Base-by-base conservation (phyloP, 2,113 vertebrate species). In the Aphyosemion australe region DNA sequence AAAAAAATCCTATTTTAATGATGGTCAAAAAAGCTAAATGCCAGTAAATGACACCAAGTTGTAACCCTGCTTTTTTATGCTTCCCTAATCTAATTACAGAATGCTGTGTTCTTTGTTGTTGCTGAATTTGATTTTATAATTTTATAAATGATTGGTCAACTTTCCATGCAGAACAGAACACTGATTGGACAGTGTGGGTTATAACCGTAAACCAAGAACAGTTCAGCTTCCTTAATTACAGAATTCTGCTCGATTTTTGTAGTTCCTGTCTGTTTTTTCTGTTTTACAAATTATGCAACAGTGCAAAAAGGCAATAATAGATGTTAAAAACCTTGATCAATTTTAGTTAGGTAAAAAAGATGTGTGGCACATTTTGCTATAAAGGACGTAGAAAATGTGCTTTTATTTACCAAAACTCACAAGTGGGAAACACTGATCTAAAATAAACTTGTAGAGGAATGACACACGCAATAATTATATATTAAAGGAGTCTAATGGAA, bases 111-210 rank as follows among this genome's bases (percentile, higher is more conserved):
- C 78, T 88, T 84, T 86, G 79, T 86, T 82, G 82, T 78, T 85
- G 61, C 84, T 91, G 69, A 79, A 86, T 87, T 87, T 62, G 70
- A 84, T 92, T 93, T 94, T 87, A 90, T 86, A 71, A 75, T 91
- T 93, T 94, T 87, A 90, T 86, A 71, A 75, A 91, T 91, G 86
- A 90, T 84, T 78, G 82, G 79, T 79, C 83, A 78, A 85, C 86
- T 83, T 64, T 88, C 93, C 88, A 89, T 88, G 86, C 4, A 21
- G 12, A 86, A 92, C 90, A 89, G 86, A 91, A 83, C 93, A 90
- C 93, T 94, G 92, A 95, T 90, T 90, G 78, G 66, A 87, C 91
- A 93, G 79, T 85, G 86, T 76, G 84, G 81, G 77, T 80, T 26
- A 26, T 26, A 26, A 26, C 74, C 57, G 84, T 79, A 88, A 92